Percentiles rank a stretch among this genome's conserved stretches.
These are phyloP conservation scores for Adelphocoris suturalis DNA, from an alignment of 2,888 invertebrate species.

Conservation along the genomic window DNA sequence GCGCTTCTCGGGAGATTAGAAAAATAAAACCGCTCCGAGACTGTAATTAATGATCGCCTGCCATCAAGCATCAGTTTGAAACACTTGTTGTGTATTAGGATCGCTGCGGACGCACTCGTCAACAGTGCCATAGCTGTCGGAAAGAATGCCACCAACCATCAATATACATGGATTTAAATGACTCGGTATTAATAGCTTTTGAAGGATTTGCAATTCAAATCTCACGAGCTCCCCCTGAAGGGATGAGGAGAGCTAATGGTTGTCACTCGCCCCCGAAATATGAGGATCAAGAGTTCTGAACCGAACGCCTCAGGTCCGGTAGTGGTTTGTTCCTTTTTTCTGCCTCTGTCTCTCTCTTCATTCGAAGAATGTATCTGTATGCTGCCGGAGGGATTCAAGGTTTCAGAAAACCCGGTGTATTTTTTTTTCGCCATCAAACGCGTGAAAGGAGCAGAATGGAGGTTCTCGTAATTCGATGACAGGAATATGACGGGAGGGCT, in stretches of 20 bases:
- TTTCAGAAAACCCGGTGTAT: not conserved
- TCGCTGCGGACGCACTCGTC: constrained; percentile 32
- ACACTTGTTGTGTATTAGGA: constrained; percentile 48
- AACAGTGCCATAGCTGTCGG: constrained; percentile 52
- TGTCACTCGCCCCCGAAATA: constrained; percentile 28
- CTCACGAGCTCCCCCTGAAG: constrained; percentile 3
- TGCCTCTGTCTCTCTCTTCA: no score
- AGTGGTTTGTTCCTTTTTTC: no score
- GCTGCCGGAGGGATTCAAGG: not conserved
- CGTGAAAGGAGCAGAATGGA: constrained; percentile 23
- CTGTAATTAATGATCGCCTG: constrained; percentile 34
- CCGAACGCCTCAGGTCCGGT: not conserved
- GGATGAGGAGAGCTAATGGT: constrained; percentile 5
- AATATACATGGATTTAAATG: constrained; percentile 50
- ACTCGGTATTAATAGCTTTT: constrained; percentile 60
- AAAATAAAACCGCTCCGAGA: not conserved
- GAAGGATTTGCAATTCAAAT: constrained; percentile 67
- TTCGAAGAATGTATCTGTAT: not conserved
- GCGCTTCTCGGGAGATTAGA: not conserved
- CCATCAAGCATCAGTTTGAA: constrained; percentile 46
- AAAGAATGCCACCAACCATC: constrained; percentile 59
- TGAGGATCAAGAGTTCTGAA: not conserved
- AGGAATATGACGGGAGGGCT: constrained; percentile 66
- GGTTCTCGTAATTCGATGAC: constrained; percentile 65
- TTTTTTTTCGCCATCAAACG: constrained; percentile 55